A percentile compares a stretch with the other conserved stretches of the same genome.
Evolutionary conservation across 2,888 invertebrate genomes (phyloP).

Genomic region (Dermolepida albohirtum): DNA sequence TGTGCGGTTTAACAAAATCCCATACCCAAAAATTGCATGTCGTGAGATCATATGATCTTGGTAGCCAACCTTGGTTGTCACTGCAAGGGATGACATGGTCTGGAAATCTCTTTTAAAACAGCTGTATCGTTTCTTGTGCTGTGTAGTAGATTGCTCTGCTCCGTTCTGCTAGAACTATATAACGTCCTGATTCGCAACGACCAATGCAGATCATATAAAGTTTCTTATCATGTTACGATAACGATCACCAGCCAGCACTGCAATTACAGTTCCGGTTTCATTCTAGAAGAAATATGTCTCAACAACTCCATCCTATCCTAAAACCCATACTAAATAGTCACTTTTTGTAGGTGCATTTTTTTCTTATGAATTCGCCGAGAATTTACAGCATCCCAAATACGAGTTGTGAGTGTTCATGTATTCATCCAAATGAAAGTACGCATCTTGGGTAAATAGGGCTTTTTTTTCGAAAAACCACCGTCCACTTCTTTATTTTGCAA

Average conservation of each 20-base stretch:
- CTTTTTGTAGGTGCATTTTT: too few species aligned
- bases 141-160: constrained; percentile 44
- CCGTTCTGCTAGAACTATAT: constrained; percentile 48
- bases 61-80: constrained; percentile 31
- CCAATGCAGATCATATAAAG: constrained; percentile 44
- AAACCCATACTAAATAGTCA: constrained; percentile 29
- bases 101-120: constrained; percentile 38
- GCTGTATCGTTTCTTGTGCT: constrained; percentile 33
- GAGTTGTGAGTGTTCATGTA: constrained; percentile 30
- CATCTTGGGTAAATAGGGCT: constrained; percentile 50
- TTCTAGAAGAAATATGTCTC: constrained; percentile 49
- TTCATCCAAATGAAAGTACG: constrained; percentile 49
- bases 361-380: background rate
- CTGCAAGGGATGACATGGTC: constrained; percentile 27
- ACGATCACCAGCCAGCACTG: constrained; percentile 48
- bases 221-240: constrained; percentile 45
- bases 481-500: constrained; percentile 44
- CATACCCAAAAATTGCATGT: constrained; percentile 18
- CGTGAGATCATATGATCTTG: constrained; percentile 28
- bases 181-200: constrained; percentile 42
- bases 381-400: background rate
- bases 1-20: constrained; percentile 23
- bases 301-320: constrained; percentile 44
- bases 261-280: constrained; percentile 42
- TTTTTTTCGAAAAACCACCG: constrained; percentile 51